Evolutionary conservation across 1,140 invertebrate species (phyloP).

Genomic region (Drosophila triauraria): DNA sequence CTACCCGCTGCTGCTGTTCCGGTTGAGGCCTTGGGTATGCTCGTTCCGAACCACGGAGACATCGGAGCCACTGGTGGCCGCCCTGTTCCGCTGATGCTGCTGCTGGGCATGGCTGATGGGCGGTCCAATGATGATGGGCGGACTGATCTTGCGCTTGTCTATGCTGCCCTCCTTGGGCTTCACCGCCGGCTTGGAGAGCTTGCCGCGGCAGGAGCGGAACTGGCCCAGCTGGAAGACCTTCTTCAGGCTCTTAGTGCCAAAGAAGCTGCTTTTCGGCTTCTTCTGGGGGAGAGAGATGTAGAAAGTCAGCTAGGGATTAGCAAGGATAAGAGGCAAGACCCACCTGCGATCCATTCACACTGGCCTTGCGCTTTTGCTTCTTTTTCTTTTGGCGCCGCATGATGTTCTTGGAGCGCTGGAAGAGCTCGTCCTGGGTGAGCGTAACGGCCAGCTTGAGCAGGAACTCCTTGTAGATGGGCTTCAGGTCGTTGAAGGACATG

Average conservation of each 20-base stretch:
- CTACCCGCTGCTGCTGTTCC: slow-evolving; percentile 89
- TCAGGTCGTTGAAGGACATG: slow-evolving; percentile 96
- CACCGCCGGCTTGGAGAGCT: slow-evolving; percentile 43
- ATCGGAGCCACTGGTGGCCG: slow-evolving; percentile 82
- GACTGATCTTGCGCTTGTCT: slow-evolving; percentile 56
- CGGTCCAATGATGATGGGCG: slow-evolving; percentile 53
- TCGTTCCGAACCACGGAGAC: slow-evolving; percentile 80
- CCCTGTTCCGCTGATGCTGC: slow-evolving; percentile 67
- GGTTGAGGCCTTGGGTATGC: slow-evolving; percentile 86
- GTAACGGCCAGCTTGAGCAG: slow-evolving; percentile 94
- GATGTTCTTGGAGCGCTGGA: slow-evolving; percentile 94
- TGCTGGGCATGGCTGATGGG: slow-evolving; percentile 61
- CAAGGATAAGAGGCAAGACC: neutral
- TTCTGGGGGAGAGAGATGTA: slow-evolving; percentile 71
- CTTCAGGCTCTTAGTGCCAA: slow-evolving; percentile 86
- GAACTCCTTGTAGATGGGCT: slow-evolving; percentile 96
- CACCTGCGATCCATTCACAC: slow-evolving; percentile 72
- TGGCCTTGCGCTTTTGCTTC: slow-evolving; percentile 86
- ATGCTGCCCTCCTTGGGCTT: slow-evolving; percentile 49
- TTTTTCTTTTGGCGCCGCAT: slow-evolving; percentile 93
- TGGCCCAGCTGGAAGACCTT: slow-evolving; percentile 84
- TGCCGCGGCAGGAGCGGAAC: slow-evolving; percentile 79
- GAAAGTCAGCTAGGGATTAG: neutral
- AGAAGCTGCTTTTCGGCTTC: slow-evolving; percentile 86
- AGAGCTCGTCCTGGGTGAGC: slow-evolving; percentile 94